Base-by-base conservation (phyloP, 2,888 invertebrate species). In the Lacanobia wlatinum region DNA sequence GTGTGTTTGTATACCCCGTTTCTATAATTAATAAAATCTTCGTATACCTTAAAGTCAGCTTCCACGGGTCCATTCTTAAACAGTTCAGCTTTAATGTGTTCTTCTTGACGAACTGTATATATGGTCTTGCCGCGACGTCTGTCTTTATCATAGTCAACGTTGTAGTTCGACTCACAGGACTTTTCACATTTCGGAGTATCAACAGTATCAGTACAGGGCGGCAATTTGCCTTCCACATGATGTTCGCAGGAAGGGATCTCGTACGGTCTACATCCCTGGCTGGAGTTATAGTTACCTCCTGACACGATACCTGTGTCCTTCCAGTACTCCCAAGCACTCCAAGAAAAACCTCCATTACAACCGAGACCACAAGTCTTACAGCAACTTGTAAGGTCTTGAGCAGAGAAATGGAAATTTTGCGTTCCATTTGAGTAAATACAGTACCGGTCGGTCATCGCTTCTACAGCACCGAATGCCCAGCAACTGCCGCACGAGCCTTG, bases 401-500 rank as follows among this genome's bases (percentile, higher is more conserved):
- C 69, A 2, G 75, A 70, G 56, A 75, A 75, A 46, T 75, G 77
- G n/a, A 76, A 60, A 12, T 74, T n/a, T 40, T 46, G 9, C 43
- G 43, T 62, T 46, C 46, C 69, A 28, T 68, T 68, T 14, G 76
- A 74, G 40, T 48, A 69, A 34, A 61, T 76, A 28, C 75, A 76
- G 14, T 75, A 76, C 9, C 74, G 59, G 53, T 74, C 75, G 7
- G 74, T 74, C 71, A 75, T 75, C 9, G 43, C 60, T 46, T 55
- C 68, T 21, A 75, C 76, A 34, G 75, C n/a, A n/a, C 59, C 50
- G 12, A 68, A 40, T 14, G 61, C 75, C 70, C 70, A 77, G 21
- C 77, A 75, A 61, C 75, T 76, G 8, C 74, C 76, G 16, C 75
- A 75, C 9, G 60, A 1, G 1, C 23, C 75, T 76, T 75, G 77